phyloP scores from a whole-genome alignment of 2,113 vertebrate genomes.

The Podiceps cristatus region DNA sequence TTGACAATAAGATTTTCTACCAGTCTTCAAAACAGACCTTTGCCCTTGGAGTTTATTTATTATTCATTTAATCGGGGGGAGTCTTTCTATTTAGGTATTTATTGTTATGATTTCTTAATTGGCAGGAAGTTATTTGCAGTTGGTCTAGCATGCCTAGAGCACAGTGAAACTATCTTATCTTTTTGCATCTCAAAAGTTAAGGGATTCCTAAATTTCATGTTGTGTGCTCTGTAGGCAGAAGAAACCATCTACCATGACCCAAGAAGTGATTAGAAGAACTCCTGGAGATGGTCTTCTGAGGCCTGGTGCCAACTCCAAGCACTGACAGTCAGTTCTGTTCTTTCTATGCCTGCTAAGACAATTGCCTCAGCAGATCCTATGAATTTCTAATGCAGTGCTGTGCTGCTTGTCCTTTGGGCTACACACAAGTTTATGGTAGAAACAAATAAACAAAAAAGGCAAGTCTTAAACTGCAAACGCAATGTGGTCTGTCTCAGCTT shows the following conservation, averaged over 20 bases:
- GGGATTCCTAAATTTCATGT: not conserved
- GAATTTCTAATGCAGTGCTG: not conserved
- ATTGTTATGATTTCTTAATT: not conserved
- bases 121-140: not conserved
- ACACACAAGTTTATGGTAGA: not conserved
- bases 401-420: not conserved
- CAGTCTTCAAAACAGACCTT: not conserved
- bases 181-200: not conserved
- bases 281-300: not conserved
- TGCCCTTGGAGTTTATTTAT: not conserved
- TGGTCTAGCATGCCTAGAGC: not conserved
- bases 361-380: not conserved
- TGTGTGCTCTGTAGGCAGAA: not conserved
- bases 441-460: not conserved
- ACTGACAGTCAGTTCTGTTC: not conserved
- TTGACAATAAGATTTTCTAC: not conserved
- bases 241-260: not conserved
- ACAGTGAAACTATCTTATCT: not conserved
- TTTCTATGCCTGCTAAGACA: not conserved
- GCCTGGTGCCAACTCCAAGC: not conserved
- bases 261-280: not conserved
- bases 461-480: not conserved
- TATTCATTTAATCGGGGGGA: not conserved
- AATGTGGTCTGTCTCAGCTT: fast-evolving
- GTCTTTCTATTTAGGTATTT: not conserved